These are phyloP conservation scores for Xyliphius kryptos DNA, from an alignment of 2,113 vertebrate species.

Conservation along the genomic window DNA sequence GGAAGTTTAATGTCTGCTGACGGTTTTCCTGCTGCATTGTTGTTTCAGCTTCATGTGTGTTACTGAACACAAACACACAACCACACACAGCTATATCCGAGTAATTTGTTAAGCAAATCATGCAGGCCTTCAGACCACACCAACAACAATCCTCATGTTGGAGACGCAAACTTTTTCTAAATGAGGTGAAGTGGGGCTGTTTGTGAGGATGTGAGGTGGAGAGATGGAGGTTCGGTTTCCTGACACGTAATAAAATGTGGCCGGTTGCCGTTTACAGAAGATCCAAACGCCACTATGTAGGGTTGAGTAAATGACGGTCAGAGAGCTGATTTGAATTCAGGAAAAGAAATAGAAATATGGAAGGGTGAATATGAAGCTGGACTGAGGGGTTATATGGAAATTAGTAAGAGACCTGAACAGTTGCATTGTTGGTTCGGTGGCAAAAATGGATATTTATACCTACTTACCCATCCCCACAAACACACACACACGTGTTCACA, in stretches of 20 bases:
- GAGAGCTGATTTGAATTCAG: too few species aligned
- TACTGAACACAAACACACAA: constrained; percentile 9
- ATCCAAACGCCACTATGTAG: too few species aligned
- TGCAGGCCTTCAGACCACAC: not conserved
- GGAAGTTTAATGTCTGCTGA: too few species aligned
- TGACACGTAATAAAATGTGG: too few species aligned
- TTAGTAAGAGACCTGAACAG: not conserved
- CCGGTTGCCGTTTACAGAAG: too few species aligned
- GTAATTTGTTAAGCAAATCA: constrained; percentile 29
- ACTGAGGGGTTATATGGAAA: constrained; percentile 2
- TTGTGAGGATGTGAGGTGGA: not conserved
- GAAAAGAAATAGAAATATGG: too few species aligned
- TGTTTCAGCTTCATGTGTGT: not conserved
- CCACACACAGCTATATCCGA: constrained; percentile 1
- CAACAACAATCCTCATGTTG: not conserved
- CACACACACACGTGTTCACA: too few species aligned
- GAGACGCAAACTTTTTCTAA: not conserved
- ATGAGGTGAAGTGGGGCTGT: not conserved
- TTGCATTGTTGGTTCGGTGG: not conserved
- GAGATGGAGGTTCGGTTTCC: too few species aligned
- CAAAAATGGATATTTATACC: not conserved
- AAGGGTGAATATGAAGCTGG: not conserved
- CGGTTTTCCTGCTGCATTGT: not conserved
- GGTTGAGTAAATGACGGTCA: too few species aligned
- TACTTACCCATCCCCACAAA: too few species aligned